A percentile compares a stretch with the other conserved stretches of the same genome.
phyloP scores from a whole-genome alignment of 2,113 vertebrate genomes.

The Scatophagus argus region DNA sequence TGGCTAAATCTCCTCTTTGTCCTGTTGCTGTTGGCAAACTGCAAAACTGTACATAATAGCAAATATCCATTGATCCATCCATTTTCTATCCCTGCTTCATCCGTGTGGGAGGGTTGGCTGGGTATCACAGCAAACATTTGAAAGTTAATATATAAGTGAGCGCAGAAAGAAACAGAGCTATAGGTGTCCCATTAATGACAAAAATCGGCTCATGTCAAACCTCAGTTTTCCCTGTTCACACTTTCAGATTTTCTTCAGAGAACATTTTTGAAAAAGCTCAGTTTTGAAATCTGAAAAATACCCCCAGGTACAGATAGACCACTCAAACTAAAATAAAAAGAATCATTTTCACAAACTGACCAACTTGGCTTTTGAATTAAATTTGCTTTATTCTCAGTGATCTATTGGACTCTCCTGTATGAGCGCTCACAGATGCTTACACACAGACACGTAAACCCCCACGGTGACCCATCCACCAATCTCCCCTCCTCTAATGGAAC shows the following conservation, averaged over 20 bases:
- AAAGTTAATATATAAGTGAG: not conserved
- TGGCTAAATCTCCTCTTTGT: not conserved
- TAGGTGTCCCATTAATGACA: not conserved
- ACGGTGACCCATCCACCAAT: not conserved
- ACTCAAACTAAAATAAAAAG: too few species aligned
- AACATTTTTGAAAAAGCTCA: not conserved
- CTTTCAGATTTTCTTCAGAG: not conserved
- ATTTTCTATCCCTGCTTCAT: too few species aligned
- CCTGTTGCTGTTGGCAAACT: not conserved
- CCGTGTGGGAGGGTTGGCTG: too few species aligned
- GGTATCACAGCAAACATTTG: not conserved
- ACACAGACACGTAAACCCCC: not conserved
- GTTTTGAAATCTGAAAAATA: not conserved
- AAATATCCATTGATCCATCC: too few species aligned
- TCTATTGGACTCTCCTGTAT: not conserved
- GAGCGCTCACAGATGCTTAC: conserved; percentile 12
- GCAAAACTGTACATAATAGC: not conserved
- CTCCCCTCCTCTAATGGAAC: conserved; percentile 24
- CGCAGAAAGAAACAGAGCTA: not conserved
- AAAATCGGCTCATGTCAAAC: not conserved
- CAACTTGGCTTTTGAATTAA: not conserved
- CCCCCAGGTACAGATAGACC: not conserved
- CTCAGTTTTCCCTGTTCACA: not conserved
- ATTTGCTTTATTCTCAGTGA: not conserved
- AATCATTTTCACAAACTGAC: not conserved